Percentiles rank a stretch among this genome's conserved stretches.
phyloP scores from a whole-genome alignment of 92 coral and sea anemone species.

The Pocillopora grandis region DNA sequence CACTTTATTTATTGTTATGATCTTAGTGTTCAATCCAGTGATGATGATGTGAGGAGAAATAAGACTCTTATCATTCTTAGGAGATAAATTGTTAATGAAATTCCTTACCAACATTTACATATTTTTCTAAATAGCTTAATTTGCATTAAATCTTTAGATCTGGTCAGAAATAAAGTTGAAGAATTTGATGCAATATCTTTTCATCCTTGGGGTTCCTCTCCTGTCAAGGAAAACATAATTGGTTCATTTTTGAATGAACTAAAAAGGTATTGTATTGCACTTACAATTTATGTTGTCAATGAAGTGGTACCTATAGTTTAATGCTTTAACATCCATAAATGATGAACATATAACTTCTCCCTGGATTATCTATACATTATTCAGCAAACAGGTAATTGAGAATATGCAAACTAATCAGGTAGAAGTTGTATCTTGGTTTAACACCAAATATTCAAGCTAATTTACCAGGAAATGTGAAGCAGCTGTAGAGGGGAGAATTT shows the following conservation, averaged over 20 bases:
- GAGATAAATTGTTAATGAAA: not conserved
- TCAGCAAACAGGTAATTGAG: too few species aligned
- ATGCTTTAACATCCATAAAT: too few species aligned
- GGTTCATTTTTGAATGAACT: constrained; percentile 11
- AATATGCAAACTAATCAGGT: too few species aligned
- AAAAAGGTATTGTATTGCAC: constrained; percentile 2
- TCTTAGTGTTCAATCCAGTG: too few species aligned
- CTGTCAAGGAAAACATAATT: not conserved
- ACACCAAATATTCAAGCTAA: too few species aligned
- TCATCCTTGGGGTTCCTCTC: constrained; percentile 28
- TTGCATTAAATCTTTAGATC: not conserved
- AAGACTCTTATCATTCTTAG: not conserved
- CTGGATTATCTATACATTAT: too few species aligned
- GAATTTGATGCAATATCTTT: constrained; percentile 13
- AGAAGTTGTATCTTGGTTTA: too few species aligned
- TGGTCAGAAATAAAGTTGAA: not conserved
- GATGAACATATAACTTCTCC: too few species aligned
- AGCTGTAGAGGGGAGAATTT: too few species aligned
- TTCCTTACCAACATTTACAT: not conserved
- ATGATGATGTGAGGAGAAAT: not conserved
- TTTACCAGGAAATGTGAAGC: too few species aligned
- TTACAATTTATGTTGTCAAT: not conserved
- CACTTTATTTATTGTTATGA: too few species aligned
- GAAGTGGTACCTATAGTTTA: too few species aligned
- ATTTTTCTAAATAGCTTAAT: not conserved